Evolutionary conservation across 2,888 invertebrate species (phyloP).

Genomic region (Stramonita haemastoma): DNA sequence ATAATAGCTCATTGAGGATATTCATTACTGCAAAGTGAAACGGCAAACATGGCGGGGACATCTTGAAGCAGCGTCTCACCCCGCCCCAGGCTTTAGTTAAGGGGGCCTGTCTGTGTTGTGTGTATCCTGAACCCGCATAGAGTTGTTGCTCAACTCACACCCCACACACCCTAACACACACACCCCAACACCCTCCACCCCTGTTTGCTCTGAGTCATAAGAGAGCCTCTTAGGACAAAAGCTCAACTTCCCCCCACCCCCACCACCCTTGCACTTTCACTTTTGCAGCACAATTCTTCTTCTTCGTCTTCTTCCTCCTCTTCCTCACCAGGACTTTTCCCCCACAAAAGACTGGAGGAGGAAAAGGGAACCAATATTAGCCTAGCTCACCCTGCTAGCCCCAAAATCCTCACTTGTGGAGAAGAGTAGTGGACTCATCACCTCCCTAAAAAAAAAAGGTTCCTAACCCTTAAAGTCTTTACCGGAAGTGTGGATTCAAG

Average conservation of each 20-base stretch:
- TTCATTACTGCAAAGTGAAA: conserved; percentile 1
- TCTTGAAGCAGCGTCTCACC: not conserved
- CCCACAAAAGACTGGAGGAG: not conserved
- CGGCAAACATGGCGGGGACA: not conserved
- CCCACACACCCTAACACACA: not conserved
- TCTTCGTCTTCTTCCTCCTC: not conserved
- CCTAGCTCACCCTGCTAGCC: not conserved
- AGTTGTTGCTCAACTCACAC: not conserved
- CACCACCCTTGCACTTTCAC: not conserved
- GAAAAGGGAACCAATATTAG: not conserved
- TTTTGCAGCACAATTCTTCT: too few species aligned
- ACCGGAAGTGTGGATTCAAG: conserved; percentile 21
- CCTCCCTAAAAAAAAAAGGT: not conserved
- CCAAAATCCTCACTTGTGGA: not conserved
- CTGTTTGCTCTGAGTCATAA: conserved; percentile 15
- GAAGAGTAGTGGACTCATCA: not conserved
- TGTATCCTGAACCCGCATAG: conserved; percentile 5
- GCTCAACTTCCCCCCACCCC: not conserved
- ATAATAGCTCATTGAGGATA: not conserved
- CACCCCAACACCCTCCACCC: not conserved
- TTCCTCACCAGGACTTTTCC: not conserved
- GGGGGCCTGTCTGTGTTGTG: too few species aligned
- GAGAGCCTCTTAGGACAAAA: not conserved
- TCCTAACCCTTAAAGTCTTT: conserved; percentile 1
- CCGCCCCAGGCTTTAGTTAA: not conserved